Conservation (phyloP, 2,888 invertebrate species). For the Drosophila recens region DNA sequence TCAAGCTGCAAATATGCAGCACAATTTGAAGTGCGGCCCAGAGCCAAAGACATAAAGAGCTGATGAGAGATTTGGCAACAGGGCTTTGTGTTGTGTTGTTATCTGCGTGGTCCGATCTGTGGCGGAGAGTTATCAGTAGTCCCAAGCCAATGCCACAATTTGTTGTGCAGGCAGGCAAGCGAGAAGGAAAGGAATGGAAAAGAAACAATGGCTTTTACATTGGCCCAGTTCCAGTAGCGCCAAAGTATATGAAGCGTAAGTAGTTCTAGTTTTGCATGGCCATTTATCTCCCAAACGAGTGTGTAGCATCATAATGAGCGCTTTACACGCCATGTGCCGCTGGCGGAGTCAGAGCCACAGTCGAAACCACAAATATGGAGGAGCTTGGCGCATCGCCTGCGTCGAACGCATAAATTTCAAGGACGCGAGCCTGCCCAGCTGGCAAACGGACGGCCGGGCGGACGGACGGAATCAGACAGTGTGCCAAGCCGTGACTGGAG, state of each 20-base stretch:
- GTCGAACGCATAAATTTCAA: slow-evolving; percentile 76
- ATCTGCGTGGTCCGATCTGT: slow-evolving; percentile 54
- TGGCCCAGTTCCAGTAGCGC: slow-evolving; percentile 69
- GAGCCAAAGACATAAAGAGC: slow-evolving; percentile 24
- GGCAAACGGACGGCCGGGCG: slow-evolving; percentile 2
- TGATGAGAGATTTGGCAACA: slow-evolving; percentile 26
- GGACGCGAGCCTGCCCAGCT: slow-evolving; percentile 51
- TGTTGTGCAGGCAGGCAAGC: slow-evolving; percentile 25
- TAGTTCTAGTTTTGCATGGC: slow-evolving; percentile 61
- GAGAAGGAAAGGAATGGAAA: slow-evolving; percentile 7
- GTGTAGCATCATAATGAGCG: slow-evolving; percentile 70
- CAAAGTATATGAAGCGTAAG: slow-evolving; percentile 38
- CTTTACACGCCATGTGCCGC: slow-evolving; percentile 76
- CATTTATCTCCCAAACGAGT: slow-evolving; percentile 54
- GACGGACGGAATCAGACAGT: slow-evolving; percentile 20
- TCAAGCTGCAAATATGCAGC: slow-evolving; percentile 18
- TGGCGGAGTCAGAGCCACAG: slow-evolving; percentile 1
- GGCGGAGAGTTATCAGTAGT: slow-evolving; percentile 34
- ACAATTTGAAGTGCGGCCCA: slow-evolving; percentile 28
- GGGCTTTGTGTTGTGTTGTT: slow-evolving; percentile 28
- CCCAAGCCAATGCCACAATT: slow-evolving; percentile 23
- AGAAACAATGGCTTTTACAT: slow-evolving; percentile 63
- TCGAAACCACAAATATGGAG: slow-evolving; percentile 3
- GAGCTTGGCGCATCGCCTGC: slow-evolving; percentile 63
- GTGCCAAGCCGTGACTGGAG: slow-evolving; percentile 54